Conservation (phyloP, 2,797 vertebrate genomes). For the Coregonus suidteri region DNA sequence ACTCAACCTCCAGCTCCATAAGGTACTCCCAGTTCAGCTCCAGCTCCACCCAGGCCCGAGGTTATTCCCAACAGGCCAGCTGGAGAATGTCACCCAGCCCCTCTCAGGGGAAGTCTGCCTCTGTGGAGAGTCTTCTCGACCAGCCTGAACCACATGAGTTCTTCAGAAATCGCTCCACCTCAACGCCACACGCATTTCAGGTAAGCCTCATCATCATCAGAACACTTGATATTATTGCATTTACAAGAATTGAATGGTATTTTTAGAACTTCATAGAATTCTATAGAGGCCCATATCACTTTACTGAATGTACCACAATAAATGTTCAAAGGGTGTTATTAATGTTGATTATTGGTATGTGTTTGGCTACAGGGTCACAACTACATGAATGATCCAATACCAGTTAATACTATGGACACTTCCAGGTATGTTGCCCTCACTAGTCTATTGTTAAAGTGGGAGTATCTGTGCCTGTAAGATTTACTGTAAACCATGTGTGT, state of each 20-base stretch:
- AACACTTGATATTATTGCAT: not conserved
- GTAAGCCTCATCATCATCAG: conserved; percentile 52
- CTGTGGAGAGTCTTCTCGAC: conserved; percentile 70
- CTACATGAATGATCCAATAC: conserved; percentile 42
- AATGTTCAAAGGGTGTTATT: not conserved
- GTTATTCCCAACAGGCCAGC: conserved; percentile 50
- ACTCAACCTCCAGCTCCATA: conserved; percentile 68
- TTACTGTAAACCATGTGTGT: not conserved
- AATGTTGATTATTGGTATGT: conserved; percentile 21
- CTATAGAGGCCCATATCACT: not conserved
- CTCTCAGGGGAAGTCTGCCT: conserved; percentile 58
- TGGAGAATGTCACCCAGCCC: conserved; percentile 57
- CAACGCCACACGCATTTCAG: conserved; percentile 68
- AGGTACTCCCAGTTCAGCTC: conserved; percentile 77
- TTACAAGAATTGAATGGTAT: not conserved
- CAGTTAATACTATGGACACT: conserved; percentile 56
- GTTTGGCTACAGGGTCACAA: conserved; percentile 46
- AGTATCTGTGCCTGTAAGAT: not conserved
- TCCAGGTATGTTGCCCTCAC: conserved; percentile 61
- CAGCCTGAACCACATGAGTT: conserved; percentile 53
- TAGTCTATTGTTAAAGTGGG: not conserved
- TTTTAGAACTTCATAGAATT: not conserved
- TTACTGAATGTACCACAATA: not conserved
- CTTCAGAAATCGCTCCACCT: conserved; percentile 67
- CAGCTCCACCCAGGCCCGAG: conserved; percentile 67